Conservation (phyloP, 2,113 vertebrate genomes). For the Bubo scandiacus region DNA sequence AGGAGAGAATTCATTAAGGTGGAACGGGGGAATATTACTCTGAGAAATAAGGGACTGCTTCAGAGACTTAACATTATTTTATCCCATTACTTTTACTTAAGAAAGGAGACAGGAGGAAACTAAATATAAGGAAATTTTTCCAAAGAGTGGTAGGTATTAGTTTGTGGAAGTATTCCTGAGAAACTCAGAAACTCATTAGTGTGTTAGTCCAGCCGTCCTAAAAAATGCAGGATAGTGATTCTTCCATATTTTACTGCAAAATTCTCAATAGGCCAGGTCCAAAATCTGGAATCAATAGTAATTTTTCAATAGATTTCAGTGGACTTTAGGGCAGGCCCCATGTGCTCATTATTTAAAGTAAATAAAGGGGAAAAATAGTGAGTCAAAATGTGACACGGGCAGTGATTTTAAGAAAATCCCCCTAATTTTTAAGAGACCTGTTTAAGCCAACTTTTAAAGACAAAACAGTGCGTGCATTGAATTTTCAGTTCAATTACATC, state of each 20-base stretch:
- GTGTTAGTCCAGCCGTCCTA: neutral
- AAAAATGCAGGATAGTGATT: neutral
- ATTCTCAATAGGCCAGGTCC: neutral
- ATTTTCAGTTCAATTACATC: slow-evolving; percentile 38
- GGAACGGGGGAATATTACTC: neutral
- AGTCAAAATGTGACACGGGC: neutral
- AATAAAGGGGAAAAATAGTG: neutral
- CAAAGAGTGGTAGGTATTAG: neutral
- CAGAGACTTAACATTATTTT: neutral
- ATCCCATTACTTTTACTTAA: neutral
- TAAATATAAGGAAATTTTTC: neutral
- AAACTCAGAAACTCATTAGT: neutral
- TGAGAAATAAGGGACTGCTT: neutral
- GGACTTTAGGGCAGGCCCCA: neutral
- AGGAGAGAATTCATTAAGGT: slow-evolving; percentile 26
- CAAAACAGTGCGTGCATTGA: slow-evolving; percentile 59
- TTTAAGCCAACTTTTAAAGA: slow-evolving; percentile 9
- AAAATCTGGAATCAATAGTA: neutral
- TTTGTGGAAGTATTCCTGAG: neutral
- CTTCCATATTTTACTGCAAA: neutral
- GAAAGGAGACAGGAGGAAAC: neutral
- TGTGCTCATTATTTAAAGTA: neutral
- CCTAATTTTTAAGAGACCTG: neutral
- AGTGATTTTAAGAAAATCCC: neutral
- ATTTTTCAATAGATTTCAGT: neutral